These are phyloP conservation scores for Callinectes sapidus DNA, from an alignment of 2,888 invertebrate species.

Conservation along the genomic window DNA sequence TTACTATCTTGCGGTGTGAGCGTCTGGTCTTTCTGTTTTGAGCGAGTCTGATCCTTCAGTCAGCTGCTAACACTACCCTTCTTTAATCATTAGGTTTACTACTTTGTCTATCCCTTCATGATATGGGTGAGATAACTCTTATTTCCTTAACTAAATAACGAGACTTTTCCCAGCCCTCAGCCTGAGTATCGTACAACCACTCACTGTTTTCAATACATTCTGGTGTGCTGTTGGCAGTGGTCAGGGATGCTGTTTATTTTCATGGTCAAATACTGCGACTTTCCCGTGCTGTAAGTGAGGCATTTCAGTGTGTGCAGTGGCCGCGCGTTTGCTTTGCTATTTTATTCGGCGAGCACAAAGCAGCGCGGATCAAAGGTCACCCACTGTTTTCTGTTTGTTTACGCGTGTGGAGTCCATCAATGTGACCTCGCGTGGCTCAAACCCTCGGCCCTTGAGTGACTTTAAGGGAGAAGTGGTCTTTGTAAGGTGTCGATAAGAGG, in stretches of 20 bases:
- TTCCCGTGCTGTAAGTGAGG: background rate
- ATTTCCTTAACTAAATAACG: no score
- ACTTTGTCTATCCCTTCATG: no score
- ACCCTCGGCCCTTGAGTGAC: background rate
- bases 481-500: background rate
- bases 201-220: background rate
- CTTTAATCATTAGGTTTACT: no score
- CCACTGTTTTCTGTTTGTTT: background rate
- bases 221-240: background rate
- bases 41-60: no score
- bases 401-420: background rate
- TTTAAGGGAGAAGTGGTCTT: background rate
- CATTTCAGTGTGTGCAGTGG: background rate
- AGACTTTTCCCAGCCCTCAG: no score
- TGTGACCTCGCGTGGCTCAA: background rate
- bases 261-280: background rate
- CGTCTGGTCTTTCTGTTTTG: no score
- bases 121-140: no score
- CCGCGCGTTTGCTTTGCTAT: background rate
- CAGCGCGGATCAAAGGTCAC: background rate
- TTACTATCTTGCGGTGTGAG: background rate
- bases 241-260: background rate
- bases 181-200: background rate
- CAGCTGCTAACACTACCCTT: no score
- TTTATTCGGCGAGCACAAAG: slow-evolving; percentile 2